Percentiles rank a stretch among this genome's conserved stretches.
phyloP scores from a whole-genome alignment of 2,888 invertebrate genomes.

The Lasioglossum marginatum region DNA sequence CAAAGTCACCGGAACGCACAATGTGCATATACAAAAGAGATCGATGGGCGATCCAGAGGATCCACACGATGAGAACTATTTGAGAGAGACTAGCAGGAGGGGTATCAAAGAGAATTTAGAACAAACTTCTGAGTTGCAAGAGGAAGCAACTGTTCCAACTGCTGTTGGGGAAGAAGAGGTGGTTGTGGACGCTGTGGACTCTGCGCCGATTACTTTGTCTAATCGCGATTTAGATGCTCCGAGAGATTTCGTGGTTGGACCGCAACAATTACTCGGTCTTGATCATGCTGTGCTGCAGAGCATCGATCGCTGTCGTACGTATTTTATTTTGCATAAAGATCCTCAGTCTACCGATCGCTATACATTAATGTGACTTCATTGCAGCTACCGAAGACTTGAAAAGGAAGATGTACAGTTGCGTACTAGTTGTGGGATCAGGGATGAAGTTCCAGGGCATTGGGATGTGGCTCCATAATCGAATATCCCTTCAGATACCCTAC shows the following conservation, averaged over 20 bases:
- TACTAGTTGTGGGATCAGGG: constrained; percentile 96
- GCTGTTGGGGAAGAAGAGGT: constrained; percentile 84
- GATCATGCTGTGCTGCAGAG: constrained; percentile 97
- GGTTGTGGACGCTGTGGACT: constrained; percentile 84
- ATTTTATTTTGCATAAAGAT: constrained; percentile 53
- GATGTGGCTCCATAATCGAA: constrained; percentile 94
- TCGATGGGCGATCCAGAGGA: constrained; percentile 94
- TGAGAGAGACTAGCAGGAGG: constrained; percentile 92
- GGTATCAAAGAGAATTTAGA: constrained; percentile 88
- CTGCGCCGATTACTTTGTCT: constrained; percentile 80
- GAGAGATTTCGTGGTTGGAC: constrained; percentile 89
- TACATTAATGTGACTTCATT: neutral
- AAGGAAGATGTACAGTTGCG: constrained; percentile 96
- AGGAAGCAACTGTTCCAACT: constrained; percentile 84
- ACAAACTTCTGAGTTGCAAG: constrained; percentile 83
- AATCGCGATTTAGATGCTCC: constrained; percentile 82
- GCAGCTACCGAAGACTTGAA: constrained; percentile 94
- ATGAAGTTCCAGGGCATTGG: constrained; percentile 94
- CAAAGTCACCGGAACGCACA: constrained; percentile 92
- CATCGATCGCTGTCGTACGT: constrained; percentile 93
- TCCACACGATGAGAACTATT: constrained; percentile 96
- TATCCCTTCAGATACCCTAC: constrained; percentile 93
- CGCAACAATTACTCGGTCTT: constrained; percentile 93
- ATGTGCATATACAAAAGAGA: constrained; percentile 90
- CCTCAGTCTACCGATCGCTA: neutral